Conservation (phyloP, 2,113 vertebrate species). For the Phodopus roborovskii region DNA sequence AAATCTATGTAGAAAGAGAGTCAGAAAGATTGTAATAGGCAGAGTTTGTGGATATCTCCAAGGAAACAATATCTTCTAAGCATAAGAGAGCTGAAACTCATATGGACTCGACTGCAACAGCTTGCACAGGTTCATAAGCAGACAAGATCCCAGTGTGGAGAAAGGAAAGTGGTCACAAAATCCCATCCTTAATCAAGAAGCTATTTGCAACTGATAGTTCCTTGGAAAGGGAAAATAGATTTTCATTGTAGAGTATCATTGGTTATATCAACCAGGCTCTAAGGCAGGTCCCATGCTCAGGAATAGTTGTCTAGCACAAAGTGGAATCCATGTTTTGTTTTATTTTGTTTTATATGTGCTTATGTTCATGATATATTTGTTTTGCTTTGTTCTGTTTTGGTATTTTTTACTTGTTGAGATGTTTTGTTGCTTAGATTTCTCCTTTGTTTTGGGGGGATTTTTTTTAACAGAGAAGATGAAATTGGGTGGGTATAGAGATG, state of each 20-base stretch:
- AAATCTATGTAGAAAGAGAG: neutral
- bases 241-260: neutral
- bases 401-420: neutral
- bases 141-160: neutral
- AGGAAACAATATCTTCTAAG: neutral
- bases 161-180: neutral
- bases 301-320: neutral
- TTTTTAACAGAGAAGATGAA: neutral
- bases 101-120: neutral
- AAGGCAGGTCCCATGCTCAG: neutral
- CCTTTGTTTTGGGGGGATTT: neutral
- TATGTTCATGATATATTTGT: neutral
- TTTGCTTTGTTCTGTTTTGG: neutral
- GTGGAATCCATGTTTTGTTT: neutral
- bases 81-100: neutral
- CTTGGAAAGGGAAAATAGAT: neutral
- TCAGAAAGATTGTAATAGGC: neutral
- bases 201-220: neutral
- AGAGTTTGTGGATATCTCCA: neutral
- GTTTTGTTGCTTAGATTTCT: neutral
- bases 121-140: neutral
- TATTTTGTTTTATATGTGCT: neutral
- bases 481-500: neutral
- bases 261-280: neutral
- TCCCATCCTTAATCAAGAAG: neutral